Evolutionary conservation across 2,113 vertebrate species (phyloP), one percentile per base, ranked within the genome.

Genomic region (Arvicanthis niloticus): DNA sequence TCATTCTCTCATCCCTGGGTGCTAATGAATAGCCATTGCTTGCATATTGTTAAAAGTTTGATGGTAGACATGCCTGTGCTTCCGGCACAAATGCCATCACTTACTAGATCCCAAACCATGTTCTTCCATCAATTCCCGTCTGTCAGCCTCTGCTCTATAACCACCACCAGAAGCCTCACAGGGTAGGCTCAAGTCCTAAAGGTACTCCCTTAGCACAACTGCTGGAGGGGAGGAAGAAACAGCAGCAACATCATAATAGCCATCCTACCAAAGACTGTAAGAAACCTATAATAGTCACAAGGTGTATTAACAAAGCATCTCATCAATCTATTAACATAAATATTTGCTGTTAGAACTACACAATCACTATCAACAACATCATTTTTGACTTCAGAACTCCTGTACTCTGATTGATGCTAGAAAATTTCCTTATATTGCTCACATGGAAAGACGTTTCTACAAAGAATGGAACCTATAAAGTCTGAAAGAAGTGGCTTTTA

Each of bases 361-460:
- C 11, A 16, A 45, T 91, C 31, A 60, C 81, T 24, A 0, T 26
- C 60, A 72, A 21, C 5, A 34, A 6, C 8, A 22, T 29, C 26
- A 7, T 58, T n/a, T 31, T 15, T 67, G 5, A 37, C 17, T 19
- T 16, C 7, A 75, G 4, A 81, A 73, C 11, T 11, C 26, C 29
- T 88, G 31, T 13, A 40, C 34, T 7, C 7, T 37, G 53, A 84
- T 2, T 84, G n/a, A 84, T 17, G n/a, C 12, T 37, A 51, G 31
- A 87, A 62, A 53, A 1, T 40, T 0, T 5, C 16, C 0, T 48
- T 2, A 62, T 7, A 51, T 1, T 29, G 16, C 5, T n/a, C 45
- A 37, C 8, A 40, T 37, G 34, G 26, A 53, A 70, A 68, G 16
- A 1, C 22, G 1, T n/a, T 88, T 82, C 29, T 11, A 75, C n/a